Conservation (phyloP, 2,113 vertebrate genomes). For the Bombycilla garrulus region DNA sequence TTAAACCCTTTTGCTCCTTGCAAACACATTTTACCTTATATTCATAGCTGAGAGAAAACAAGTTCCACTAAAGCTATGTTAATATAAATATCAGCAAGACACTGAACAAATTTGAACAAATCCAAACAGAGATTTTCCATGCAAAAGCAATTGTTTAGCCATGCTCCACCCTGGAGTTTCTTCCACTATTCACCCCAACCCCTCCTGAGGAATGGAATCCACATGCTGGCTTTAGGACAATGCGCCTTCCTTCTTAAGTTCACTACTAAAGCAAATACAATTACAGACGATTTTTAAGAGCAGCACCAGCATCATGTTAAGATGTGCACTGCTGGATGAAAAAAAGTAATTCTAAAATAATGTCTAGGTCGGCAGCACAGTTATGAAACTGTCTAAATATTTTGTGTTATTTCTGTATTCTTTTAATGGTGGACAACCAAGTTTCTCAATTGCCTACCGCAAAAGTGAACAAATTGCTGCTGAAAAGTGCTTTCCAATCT, state of each 20-base stretch:
- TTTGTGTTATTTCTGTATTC: neutral
- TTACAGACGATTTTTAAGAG: neutral
- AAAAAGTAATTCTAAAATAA: neutral
- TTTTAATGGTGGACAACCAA: neutral
- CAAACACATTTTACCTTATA: neutral
- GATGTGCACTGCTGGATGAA: neutral
- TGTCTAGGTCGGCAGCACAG: neutral
- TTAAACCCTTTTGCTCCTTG: neutral
- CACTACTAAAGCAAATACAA: neutral
- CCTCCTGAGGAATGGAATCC: neutral
- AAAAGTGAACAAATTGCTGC: neutral
- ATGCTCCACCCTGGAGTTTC: neutral
- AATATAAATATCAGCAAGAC: neutral
- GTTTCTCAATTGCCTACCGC: accelerated
- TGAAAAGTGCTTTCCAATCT: neutral
- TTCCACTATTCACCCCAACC: neutral
- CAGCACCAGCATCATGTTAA: neutral
- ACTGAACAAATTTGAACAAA: neutral
- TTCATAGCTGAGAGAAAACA: neutral
- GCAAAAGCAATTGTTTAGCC: neutral
- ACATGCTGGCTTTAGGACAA: neutral
- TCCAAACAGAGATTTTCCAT: neutral
- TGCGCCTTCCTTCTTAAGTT: neutral
- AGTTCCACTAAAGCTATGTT: neutral
- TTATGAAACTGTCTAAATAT: neutral